Evolutionary conservation across 2,113 vertebrate genomes (phyloP).

Genomic region (Nicator chloris): DNA sequence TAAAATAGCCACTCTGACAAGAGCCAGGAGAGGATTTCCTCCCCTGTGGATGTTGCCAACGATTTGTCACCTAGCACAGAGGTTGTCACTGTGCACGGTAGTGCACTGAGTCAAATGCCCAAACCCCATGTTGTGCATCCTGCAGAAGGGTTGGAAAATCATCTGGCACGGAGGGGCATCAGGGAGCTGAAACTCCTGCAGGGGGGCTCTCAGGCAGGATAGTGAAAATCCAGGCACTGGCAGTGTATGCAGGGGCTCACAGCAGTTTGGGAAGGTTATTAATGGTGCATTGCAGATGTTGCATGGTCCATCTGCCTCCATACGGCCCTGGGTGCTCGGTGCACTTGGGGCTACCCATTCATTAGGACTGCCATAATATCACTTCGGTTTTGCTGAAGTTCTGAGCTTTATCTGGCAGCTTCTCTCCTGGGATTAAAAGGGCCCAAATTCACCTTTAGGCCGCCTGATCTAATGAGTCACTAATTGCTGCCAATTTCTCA

Average conservation of each 20-base stretch:
- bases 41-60: not conserved
- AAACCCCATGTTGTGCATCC: not conserved
- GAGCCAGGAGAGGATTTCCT: constrained; percentile 16
- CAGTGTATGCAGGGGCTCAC: not conserved
- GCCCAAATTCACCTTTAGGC: not conserved
- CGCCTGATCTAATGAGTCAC: not conserved
- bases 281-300: not conserved
- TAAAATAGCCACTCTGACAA: not conserved
- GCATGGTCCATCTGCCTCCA: not conserved
- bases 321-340: not conserved
- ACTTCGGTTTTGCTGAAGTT: not conserved
- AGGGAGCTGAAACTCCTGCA: not conserved
- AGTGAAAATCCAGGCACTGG: not conserved
- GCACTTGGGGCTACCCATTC: not conserved
- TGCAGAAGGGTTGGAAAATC: not conserved
- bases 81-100: not conserved
- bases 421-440: not conserved
- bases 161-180: not conserved
- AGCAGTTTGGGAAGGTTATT: not conserved
- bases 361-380: not conserved
- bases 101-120: not conserved
- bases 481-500: not conserved
- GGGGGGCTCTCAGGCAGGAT: not conserved
- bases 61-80: not conserved
- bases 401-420: not conserved